phyloP scores from a whole-genome alignment of 2,888 invertebrate genomes.

The Prenolepis imparis region DNA sequence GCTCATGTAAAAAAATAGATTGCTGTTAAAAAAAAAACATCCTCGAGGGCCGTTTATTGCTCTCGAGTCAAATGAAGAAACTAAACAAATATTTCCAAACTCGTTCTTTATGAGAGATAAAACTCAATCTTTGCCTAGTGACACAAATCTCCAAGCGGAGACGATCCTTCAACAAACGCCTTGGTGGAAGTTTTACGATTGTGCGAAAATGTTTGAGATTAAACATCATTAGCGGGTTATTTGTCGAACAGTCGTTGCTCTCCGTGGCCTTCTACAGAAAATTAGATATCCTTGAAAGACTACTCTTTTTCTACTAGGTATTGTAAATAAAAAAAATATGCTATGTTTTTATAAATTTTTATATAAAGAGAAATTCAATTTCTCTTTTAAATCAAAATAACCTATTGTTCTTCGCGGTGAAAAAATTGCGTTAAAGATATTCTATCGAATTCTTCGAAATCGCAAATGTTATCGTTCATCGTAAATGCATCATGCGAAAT shows the following conservation, averaged over 20 bases:
- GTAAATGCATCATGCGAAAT: neutral
- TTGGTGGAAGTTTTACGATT: conserved; percentile 42
- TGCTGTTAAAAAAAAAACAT: neutral
- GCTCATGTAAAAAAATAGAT: neutral
- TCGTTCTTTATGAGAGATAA: conserved; percentile 30
- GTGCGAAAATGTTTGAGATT: conserved; percentile 65
- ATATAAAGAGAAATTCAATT: neutral
- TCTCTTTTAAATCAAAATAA: neutral
- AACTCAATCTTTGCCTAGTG: conserved; percentile 63
- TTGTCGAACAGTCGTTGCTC: conserved; percentile 54
- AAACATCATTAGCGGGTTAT: conserved; percentile 59
- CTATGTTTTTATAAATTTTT: neutral
- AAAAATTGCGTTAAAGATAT: neutral
- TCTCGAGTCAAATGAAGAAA: conserved; percentile 6
- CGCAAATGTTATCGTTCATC: neutral
- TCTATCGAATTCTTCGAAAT: neutral
- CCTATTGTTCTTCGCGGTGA: too few species aligned
- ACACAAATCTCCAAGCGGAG: conserved; percentile 60
- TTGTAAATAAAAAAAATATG: neutral
- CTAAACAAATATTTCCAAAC: conserved; percentile 21
- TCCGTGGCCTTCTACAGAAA: conserved; percentile 37
- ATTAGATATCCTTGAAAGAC: conserved; percentile 16
- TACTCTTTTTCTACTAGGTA: neutral
- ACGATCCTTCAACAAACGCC: conserved; percentile 5
- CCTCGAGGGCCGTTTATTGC: conserved; percentile 36